These are phyloP conservation scores for Scaptomyza hsui DNA, from an alignment of 1,140 invertebrate species.

Conservation along the genomic window DNA sequence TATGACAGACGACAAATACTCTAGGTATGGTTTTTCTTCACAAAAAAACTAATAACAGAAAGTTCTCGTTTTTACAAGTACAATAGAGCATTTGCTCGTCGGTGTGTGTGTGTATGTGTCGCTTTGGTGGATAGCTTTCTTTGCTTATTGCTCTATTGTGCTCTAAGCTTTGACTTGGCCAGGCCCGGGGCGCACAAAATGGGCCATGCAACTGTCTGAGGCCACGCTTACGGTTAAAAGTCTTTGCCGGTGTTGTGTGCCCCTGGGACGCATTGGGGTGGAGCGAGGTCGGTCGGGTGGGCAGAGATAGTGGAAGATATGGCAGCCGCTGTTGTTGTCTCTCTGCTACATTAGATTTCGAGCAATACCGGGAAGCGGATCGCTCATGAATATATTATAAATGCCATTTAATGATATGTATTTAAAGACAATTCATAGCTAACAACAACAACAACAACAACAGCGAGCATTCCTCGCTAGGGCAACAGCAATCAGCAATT, in stretches of 20 bases:
- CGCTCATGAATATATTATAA: constrained; percentile 81
- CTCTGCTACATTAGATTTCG: constrained; percentile 72
- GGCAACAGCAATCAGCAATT: constrained; percentile 68
- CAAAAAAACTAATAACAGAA: too few species aligned
- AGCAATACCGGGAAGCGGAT: constrained; percentile 77
- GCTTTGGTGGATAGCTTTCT: background rate
- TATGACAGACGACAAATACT: background rate
- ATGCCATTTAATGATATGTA: constrained; percentile 81
- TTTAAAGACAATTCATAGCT: constrained; percentile 79
- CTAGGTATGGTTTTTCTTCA: background rate
- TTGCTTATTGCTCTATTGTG: constrained; percentile 33
- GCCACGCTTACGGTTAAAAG: constrained; percentile 73
- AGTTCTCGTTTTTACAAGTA: too few species aligned
- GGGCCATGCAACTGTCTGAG: constrained; percentile 74
- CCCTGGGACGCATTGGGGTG: constrained; percentile 13
- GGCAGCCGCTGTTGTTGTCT: constrained; percentile 21
- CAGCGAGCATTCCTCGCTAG: constrained; percentile 27
- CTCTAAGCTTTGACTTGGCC: constrained; percentile 46
- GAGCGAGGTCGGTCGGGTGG: constrained; percentile 2
- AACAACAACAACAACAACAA: constrained; percentile 24
- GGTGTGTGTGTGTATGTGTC: background rate
- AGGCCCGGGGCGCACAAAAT: constrained; percentile 67
- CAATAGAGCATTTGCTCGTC: constrained; percentile 5
- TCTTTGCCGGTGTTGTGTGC: constrained; percentile 40
- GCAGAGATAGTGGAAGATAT: constrained; percentile 55